Percentiles rank a stretch among this genome's conserved stretches.
These are phyloP conservation scores for Drosophila persimilis DNA, from an alignment of 1,140 invertebrate genomes.

Conservation along the genomic window DNA sequence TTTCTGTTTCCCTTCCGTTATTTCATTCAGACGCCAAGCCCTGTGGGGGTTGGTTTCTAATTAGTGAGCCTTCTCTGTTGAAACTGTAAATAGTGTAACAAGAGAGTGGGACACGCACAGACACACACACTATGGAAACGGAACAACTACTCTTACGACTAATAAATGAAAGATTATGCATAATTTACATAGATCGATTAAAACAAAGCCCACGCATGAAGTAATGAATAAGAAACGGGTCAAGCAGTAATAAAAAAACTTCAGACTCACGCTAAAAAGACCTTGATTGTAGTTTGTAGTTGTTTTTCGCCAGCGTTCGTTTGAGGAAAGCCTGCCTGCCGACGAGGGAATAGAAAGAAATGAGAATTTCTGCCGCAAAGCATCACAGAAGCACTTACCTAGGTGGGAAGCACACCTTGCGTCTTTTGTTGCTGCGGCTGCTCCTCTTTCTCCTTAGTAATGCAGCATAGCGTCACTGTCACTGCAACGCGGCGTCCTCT, in stretches of 20 bases:
- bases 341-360: conserved; percentile 20
- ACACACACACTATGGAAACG: neutral
- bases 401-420: conserved; percentile 8
- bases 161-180: conserved; percentile 38
- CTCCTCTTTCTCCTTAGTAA: conserved; percentile 32
- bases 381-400: conserved; percentile 25
- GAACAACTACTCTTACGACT: conserved; percentile 31
- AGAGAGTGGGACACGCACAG: neutral
- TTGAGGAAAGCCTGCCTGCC: conserved; percentile 21
- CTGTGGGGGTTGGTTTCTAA: conserved; percentile 38
- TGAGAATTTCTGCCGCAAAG: conserved; percentile 29
- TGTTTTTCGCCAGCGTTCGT: conserved; percentile 10
- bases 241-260: conserved; percentile 45
- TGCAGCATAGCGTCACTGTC: conserved; percentile 67
- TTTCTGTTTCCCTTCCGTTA: conserved; percentile 14
- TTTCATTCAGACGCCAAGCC: neutral
- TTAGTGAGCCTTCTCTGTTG: conserved; percentile 32
- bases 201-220: conserved; percentile 16
- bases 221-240: conserved; percentile 23
- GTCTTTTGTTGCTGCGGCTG: conserved; percentile 34
- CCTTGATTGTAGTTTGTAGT: conserved; percentile 29
- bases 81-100: conserved; percentile 18
- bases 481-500: conserved; percentile 62
- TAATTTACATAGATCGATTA: conserved; percentile 47
- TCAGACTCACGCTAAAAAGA: conserved; percentile 37